Evolutionary conservation across 2,113 vertebrate genomes (phyloP).

Genomic region (Cacatua alba): DNA sequence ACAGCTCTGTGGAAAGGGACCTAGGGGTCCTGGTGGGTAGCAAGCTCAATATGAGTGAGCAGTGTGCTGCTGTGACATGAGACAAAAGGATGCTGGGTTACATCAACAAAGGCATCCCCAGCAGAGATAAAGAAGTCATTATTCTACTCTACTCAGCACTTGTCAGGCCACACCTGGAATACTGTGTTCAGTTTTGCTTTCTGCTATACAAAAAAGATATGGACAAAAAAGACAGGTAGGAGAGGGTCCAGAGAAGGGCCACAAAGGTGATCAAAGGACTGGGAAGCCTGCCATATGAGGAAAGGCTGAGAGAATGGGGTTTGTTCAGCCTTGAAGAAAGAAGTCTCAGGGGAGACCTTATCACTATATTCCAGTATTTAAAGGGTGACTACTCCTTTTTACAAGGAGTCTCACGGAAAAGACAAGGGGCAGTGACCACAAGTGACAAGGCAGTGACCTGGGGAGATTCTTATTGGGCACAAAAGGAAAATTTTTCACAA

Average conservation of each 20-base stretch:
- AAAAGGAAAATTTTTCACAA: not conserved
- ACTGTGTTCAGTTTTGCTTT: not conserved
- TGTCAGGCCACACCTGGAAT: not conserved
- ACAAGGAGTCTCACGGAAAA: not conserved
- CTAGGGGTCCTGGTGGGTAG: not conserved
- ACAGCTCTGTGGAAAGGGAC: not conserved
- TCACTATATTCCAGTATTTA: accelerated
- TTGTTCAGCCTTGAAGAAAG: not conserved
- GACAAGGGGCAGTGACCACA: accelerated
- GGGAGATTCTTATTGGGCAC: not conserved
- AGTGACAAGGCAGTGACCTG: not conserved
- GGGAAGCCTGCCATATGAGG: not conserved
- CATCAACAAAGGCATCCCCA: not conserved
- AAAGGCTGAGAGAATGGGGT: not conserved
- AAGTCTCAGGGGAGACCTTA: not conserved
- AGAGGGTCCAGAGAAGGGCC: not conserved
- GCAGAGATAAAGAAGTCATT: not conserved
- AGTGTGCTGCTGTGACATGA: no score
- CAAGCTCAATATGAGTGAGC: accelerated
- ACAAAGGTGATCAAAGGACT: not conserved
- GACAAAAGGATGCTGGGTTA: not conserved
- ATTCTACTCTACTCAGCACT: not conserved
- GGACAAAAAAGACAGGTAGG: not conserved
- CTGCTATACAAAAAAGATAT: accelerated
- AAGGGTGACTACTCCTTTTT: not conserved